Base-by-base conservation (phyloP, 2,113 vertebrate species). In the Dissostichus mawsoni region DNA sequence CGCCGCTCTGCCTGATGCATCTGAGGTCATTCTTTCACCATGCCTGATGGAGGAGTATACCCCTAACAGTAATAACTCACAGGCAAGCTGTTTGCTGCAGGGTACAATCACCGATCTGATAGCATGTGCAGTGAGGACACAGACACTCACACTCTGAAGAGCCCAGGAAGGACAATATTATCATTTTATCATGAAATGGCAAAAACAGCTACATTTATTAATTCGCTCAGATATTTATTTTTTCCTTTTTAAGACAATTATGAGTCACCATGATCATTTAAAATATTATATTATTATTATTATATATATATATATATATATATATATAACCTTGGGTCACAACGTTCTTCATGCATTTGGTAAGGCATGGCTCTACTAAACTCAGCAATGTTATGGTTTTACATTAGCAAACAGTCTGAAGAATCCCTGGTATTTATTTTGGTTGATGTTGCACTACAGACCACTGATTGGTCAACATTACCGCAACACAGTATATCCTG, bases 61-160 rank as follows among this genome's bases (percentile, higher is more conserved):
- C 81, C 62, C 78, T 81, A 74, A 78, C 58, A 33, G 79, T 69
- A 82, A 90, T 91, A 92, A 91, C 64, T 92, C 89, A 83, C 82
- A 56, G 80, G 73, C 78, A 56, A 79, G 74, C 65, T 72, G 77
- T 74, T 88, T 78, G 87, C 83, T 66, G 76, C 83, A 83, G 83
- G 85, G 59, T 18, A 48, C 85, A 74, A 67, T 74, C 80, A 76
- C 65, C 69, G 59, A 70, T 48, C 63, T 74, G 78, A 73, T 83
- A 83, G 74, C 75, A 65, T 13, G 44, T 44, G 47, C 69, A 56
- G 75, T 8, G 55, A 82, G 78, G 77, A 83, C 65, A 51, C 58
- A 8, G 55, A 80, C 57, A 79, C 59, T 41, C 71, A 79, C 76
- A 56, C 14, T 33, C 74, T 66, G 53, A 50, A 48, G 51, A 72